Conservation (phyloP, 2,888 invertebrate species). For the Parapristionchus giblindavisi region DNA sequence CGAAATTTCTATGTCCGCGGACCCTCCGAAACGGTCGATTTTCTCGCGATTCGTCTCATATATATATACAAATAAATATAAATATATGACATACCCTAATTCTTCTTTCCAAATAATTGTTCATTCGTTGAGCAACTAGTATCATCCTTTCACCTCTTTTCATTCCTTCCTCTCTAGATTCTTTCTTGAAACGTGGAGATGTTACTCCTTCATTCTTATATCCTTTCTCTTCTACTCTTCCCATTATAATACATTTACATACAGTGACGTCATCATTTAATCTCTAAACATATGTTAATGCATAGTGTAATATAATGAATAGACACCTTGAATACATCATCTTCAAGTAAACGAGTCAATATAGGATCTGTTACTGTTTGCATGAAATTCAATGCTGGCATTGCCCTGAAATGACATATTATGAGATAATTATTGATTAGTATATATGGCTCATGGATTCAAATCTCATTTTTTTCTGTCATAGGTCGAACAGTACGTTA, state of each 20-base stretch:
- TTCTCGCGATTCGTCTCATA: no score
- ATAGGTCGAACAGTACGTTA: no score
- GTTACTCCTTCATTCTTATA: neutral
- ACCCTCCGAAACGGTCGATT: no score
- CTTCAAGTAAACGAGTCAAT: slow-evolving; percentile 9
- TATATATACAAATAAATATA: no score
- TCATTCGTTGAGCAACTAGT: neutral
- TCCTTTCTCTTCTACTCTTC: slow-evolving; percentile 1
- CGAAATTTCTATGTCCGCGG: no score
- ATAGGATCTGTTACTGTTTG: slow-evolving; percentile 29
- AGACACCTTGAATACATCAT: slow-evolving; percentile 4
- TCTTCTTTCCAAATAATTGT: neutral
- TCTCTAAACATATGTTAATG: slow-evolving; percentile 2
- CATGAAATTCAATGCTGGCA: slow-evolving; percentile 21
- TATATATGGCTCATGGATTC: neutral
- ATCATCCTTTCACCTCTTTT: slow-evolving; percentile 23
- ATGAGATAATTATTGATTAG: no score
- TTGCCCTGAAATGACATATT: slow-evolving; percentile 18
- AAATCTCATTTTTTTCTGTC: no score
- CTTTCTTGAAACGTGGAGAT: slow-evolving; percentile 19
- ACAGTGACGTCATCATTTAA: neutral
- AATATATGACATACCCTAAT: slow-evolving; percentile 10
- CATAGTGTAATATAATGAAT: neutral
- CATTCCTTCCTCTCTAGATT: neutral
- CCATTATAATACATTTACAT: neutral